Base-by-base conservation (phyloP, 2,113 vertebrate species). In the Tychaedon coryphoeus region DNA sequence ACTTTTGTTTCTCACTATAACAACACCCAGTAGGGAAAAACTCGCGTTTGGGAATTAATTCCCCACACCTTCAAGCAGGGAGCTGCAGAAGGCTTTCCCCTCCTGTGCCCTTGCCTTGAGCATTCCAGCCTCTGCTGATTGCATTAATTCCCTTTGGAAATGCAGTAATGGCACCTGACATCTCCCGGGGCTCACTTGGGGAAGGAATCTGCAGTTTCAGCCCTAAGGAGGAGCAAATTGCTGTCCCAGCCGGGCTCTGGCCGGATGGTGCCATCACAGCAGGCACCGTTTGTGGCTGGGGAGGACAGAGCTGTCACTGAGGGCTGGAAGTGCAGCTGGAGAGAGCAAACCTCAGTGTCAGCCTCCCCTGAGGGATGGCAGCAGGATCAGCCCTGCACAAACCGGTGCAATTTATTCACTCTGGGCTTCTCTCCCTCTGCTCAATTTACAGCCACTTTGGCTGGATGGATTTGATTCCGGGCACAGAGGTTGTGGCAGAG, bases 171-270 rank as follows among this genome's bases (percentile, higher is more conserved):
- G 43, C 90, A 78, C 66, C 70, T 85, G 88, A 69, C 66, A 79
- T 47, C 80, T 87, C 92, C 48, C 7, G 43, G 92, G 87, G 53
- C 61, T 56, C 83, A 29, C 70, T 60, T 19, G 17, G 65, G 70
- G 70, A 60, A 62, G 43, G 51, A 23, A 42, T 81, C 48, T 31
- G 40, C 79, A 36, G 81, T 93, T 85, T 62, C 22, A 8, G 28
- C 82, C 62, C 40, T 87, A 82, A 96, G 33, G 92, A 93, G 90
- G 73, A 93, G 88, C 53, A 78, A 93, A 34, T 29, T 51, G 85
- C 66, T 26, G 36, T 79, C 53, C 65, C 87, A 88, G 93, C 31
- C 7, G 4, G 29, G 60, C 38, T 71, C 34, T 43, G 84, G 53
- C 33, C 81, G 34, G 57, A 81, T 9, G 77, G 67, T 6, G 75